Evolutionary conservation across 2,888 invertebrate species (phyloP).

Genomic region (Cataglyphis cursor): DNA sequence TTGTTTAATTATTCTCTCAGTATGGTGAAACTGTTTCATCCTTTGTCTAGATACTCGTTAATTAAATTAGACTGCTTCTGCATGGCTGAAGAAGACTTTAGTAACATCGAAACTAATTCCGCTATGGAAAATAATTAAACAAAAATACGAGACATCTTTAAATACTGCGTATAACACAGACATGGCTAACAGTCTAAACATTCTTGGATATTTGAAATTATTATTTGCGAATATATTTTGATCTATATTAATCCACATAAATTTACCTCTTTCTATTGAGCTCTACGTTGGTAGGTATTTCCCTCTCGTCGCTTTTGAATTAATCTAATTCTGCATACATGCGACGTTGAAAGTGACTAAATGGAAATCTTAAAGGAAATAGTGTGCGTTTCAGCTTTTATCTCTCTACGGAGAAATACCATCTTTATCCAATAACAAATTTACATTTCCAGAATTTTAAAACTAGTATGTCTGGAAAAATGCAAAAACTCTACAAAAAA

Average conservation of each 20-base stretch:
- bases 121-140: not conserved
- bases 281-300: not conserved
- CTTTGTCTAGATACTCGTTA: not conserved
- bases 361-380: constrained; percentile 1
- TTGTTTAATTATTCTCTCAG: not conserved
- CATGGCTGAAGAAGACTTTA: not conserved
- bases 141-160: not conserved
- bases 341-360: not conserved
- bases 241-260: not conserved
- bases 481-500: not conserved
- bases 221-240: not conserved
- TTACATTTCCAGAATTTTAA: not conserved
- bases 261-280: not conserved
- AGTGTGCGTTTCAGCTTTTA: not conserved
- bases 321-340: not conserved
- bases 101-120: not conserved
- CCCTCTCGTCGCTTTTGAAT: constrained; percentile 1
- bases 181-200: not conserved
- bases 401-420: not conserved
- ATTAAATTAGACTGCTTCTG: not conserved
- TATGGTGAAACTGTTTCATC: not conserved
- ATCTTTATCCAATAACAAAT: not conserved
- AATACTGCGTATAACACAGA: not conserved
- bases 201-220: not conserved
- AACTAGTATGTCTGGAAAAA: not conserved